Evolutionary conservation across 2,888 invertebrate species (phyloP), one percentile per base, ranked within the genome.

Genomic region (Philhelius pedissequus): DNA sequence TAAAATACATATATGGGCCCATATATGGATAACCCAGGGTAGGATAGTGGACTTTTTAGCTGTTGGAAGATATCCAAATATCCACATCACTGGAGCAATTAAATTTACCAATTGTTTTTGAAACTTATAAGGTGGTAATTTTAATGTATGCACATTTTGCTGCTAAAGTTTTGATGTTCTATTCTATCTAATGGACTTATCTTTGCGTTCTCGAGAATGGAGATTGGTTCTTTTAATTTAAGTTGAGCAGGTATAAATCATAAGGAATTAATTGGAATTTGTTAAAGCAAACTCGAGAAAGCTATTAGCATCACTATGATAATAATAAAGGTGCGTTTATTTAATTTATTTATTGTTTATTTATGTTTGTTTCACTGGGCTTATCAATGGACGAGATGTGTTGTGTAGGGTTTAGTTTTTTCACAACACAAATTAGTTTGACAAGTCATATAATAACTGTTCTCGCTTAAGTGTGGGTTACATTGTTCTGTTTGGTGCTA

Each of bases 61-160:
- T 68, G 52, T 52, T 60, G 66, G 66, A 66, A 58, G 62, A 73
- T 71, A 76, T 84, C 80, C 76, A 62, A 66, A 84, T 66, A 80
- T 75, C 79, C 84, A 80, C 84, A 84, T 84, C 45, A 80, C 84
- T 84, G 60, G 68, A 71, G 75, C 64, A 70, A 74, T 75, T 68
- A 62, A 48, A 64, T 9, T 30, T 43, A 30, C 18, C 13, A 80
- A 80, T 66, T 40, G 30, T 68, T 66, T 75, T 62, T 45, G 45
- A 60, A 75, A 35, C 45, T 69, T 50, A 70, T 38, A 43, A 27
- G 40, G 18, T 50, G 74, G 13, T 38, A 74, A 15, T 75, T 66
- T 84, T 84, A 84, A 84, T 84, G 71, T 84, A 84, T 84, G 84
- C 84, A 84, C 84, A 84, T 84, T 80, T 84, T 84, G 79, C 75